A percentile compares a stretch with the other conserved stretches of the same genome.
Evolutionary conservation across 2,797 vertebrate genomes (phyloP).

Genomic region (Muraenolepis orangiensis): DNA sequence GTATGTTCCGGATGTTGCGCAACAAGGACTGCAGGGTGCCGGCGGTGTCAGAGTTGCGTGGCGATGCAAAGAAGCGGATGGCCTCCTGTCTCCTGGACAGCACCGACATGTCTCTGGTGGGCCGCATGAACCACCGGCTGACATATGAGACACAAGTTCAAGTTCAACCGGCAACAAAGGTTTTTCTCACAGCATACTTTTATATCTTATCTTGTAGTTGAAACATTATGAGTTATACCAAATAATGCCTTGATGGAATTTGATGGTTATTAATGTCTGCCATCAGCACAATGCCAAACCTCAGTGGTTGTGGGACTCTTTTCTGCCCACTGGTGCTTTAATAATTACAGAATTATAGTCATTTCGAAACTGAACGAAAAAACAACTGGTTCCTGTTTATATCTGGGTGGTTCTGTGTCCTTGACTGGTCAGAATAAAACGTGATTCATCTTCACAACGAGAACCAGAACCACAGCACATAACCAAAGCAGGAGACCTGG

Average conservation of each 20-base stretch:
- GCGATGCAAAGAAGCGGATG: slow-evolving; percentile 87
- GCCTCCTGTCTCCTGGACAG: slow-evolving; percentile 88
- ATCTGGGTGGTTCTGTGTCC: not conserved
- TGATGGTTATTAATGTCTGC: not conserved
- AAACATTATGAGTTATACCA: not conserved
- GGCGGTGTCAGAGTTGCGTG: slow-evolving; percentile 81
- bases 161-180: slow-evolving; percentile 1
- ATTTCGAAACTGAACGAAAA: not conserved
- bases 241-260: not conserved
- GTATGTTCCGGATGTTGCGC: slow-evolving; percentile 88
- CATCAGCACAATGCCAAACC: not conserved
- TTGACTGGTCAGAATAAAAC: not conserved
- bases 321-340: not conserved
- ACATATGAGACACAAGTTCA: slow-evolving; percentile 18
- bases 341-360: not conserved
- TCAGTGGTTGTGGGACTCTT: not conserved
- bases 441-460: not conserved
- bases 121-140: slow-evolving; percentile 90
- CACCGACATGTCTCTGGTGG: slow-evolving; percentile 80
- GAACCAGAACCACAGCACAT: not conserved
- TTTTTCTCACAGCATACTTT: not conserved
- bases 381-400: slow-evolving; percentile 2
- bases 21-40: slow-evolving; percentile 83
- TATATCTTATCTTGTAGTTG: not conserved
- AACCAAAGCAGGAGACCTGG: not conserved